Evolutionary conservation across 2,113 vertebrate genomes (phyloP).

Genomic region (Nerophis ophidion): DNA sequence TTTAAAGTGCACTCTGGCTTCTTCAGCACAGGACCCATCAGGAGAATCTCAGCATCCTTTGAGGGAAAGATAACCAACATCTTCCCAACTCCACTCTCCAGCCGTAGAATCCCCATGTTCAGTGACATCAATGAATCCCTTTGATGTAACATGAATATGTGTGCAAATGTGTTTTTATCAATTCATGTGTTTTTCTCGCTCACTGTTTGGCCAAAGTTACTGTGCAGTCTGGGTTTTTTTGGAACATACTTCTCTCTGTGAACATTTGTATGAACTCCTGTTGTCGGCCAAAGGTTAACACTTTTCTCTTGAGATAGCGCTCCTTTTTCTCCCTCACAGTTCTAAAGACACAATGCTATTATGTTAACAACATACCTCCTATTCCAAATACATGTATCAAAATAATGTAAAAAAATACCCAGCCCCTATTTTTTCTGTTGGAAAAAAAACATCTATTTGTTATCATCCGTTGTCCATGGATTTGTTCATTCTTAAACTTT

Average conservation of each 20-base stretch:
- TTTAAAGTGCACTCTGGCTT: slow-evolving; percentile 74
- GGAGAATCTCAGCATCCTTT: slow-evolving; percentile 71
- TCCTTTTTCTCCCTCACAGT: background rate
- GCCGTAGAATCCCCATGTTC: slow-evolving; percentile 64
- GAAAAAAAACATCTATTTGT: slow-evolving; percentile 3
- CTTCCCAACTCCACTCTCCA: slow-evolving; percentile 61
- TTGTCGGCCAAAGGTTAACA: slow-evolving; percentile 28
- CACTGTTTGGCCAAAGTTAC: slow-evolving; percentile 50
- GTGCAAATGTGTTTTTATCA: slow-evolving; percentile 69
- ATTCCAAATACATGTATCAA: background rate
- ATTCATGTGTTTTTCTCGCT: slow-evolving; percentile 68
- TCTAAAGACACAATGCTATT: background rate
- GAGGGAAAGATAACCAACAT: slow-evolving; percentile 71
- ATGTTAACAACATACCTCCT: background rate
- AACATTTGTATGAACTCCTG: slow-evolving; percentile 24
- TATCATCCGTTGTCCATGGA: background rate
- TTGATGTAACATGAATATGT: slow-evolving; percentile 74
- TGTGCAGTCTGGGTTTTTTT: slow-evolving; percentile 17
- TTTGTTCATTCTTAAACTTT: background rate
- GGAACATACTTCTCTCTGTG: slow-evolving; percentile 22
- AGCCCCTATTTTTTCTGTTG: background rate
- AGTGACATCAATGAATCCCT: slow-evolving; percentile 75
- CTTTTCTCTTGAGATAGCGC: slow-evolving; percentile 10
- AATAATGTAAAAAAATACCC: background rate
- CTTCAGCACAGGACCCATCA: slow-evolving; percentile 67